Conservation (phyloP, 1,140 invertebrate species). For the Spodoptera litura region DNA sequence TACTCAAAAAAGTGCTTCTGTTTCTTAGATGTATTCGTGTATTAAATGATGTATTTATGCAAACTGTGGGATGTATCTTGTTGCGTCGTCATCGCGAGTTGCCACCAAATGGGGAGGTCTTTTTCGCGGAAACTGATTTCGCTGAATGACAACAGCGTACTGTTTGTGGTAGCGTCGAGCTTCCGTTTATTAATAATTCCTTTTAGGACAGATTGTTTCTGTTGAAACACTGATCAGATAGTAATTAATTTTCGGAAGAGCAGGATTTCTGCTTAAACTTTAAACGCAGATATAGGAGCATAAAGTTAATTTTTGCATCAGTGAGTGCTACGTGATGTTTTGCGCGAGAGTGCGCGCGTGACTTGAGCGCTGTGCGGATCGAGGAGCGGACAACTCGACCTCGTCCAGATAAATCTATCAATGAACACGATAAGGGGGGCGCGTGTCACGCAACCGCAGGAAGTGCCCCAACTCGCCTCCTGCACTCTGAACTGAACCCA, state of each 20-base stretch:
- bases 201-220: constrained; percentile 42
- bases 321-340: constrained; percentile 36
- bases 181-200: constrained; percentile 44
- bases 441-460: constrained; percentile 75
- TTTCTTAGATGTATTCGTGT: no score
- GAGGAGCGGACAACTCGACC: constrained; percentile 69
- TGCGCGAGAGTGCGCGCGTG: constrained; percentile 51
- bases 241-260: constrained; percentile 24
- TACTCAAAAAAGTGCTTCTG: no score
- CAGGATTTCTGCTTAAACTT: background rate
- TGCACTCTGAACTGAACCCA: constrained; percentile 62
- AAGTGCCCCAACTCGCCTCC: constrained; percentile 69
- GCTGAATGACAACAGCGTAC: constrained; percentile 56
- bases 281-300: background rate
- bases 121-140: constrained; percentile 63
- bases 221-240: constrained; percentile 39
- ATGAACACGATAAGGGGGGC: constrained; percentile 79
- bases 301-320: background rate
- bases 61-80: background rate
- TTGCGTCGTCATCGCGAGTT: constrained; percentile 29
- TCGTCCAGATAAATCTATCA: constrained; percentile 83
- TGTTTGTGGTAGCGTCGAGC: constrained; percentile 43
- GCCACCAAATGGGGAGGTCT: constrained; percentile 50
- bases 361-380: constrained; percentile 41
- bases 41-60: no score